phyloP scores from a whole-genome alignment of 1,140 invertebrate species.

The Anoplolepis gracilipes region DNA sequence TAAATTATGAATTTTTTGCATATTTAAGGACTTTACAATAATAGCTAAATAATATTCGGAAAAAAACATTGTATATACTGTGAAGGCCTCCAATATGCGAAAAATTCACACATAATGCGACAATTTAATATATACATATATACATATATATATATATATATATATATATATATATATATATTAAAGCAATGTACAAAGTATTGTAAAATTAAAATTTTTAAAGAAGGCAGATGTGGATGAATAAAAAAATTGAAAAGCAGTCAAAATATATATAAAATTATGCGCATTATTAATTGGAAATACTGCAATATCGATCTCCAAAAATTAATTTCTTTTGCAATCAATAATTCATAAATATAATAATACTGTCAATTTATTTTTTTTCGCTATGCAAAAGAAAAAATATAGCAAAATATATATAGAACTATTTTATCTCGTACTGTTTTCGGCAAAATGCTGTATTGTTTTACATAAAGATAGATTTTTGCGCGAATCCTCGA shows the following conservation, averaged over 20 bases:
- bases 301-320: neutral
- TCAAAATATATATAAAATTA: neutral
- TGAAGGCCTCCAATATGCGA: too few species aligned
- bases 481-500: conserved; percentile 30
- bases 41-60: neutral
- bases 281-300: neutral
- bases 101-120: too few species aligned
- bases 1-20: conserved; percentile 7
- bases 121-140: too few species aligned
- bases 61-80: neutral
- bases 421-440: neutral
- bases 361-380: neutral
- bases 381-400: neutral
- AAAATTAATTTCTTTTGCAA: neutral
- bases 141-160: too few species aligned
- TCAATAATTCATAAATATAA: neutral
- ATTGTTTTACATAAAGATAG: conserved; percentile 53
- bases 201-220: neutral
- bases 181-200: neutral
- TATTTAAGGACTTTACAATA: neutral
- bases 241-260: neutral
- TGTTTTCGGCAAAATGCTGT: conserved; percentile 22
- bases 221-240: neutral
- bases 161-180: too few species aligned
- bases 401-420: conserved; percentile 7